Base-by-base conservation (phyloP, 1,140 invertebrate species). In the Procambarus clarkii region DNA sequence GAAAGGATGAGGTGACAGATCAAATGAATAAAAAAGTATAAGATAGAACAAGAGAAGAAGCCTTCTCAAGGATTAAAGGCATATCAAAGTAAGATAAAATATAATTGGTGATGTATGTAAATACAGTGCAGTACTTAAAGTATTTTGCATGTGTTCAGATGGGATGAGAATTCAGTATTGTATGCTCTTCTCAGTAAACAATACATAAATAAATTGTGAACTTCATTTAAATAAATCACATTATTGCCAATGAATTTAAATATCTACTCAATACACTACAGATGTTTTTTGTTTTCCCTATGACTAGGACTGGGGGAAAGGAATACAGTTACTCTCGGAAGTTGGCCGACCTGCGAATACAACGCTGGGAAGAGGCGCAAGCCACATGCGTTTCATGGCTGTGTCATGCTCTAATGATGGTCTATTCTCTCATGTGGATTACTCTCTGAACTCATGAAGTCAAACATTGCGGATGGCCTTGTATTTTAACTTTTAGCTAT, bases 361-460 rank as follows among this genome's bases (percentile, higher is more conserved):
- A 71, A 34, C 54, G 44, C 13, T 76, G 79, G 87, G 78, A 82
- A 3, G 78, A 64, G 11, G 64, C 78, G 45, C 48, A 76, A 46
- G 64, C 79, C 21, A 71, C 45, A 0, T 89, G 87, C 54, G 69
- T 50, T 13, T 82, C 87, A 13, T 89, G 87, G 87, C n/a, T 83
- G n/a, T 89, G 87, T 58, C 78, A 74, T 71, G 87, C 87, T 24
- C 69, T 89, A 0, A 50, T 89, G 15, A 82, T 46, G 13, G 54
- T 89, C 21, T 82, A 77, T 46, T 64, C 69, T 46, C 87, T 89
- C 48, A 89, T 74, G 69, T 89, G 87, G 87, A 76, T 89, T 46
- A 89, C 87, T 76, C 80, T 89, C 44, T 89, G 83, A 58, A 45
- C 69, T 69, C 15, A 74, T n/a, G 69, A 34, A 34, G 24, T 74